Evolutionary conservation across 2,888 invertebrate species (phyloP).

Genomic region (Troglohyphantes excavatus): DNA sequence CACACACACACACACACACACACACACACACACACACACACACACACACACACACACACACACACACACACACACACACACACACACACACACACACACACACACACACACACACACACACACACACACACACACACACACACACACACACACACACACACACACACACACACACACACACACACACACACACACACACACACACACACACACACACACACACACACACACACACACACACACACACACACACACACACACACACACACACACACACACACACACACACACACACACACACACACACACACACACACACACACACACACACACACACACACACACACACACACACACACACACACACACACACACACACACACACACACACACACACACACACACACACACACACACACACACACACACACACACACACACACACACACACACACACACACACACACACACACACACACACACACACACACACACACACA

Average conservation of each 20-base stretch:
- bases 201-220: slow-evolving; percentile 2
- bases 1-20: too few species aligned
- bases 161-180: too few species aligned
- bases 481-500: slow-evolving; percentile 2
- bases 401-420: slow-evolving; percentile 2
- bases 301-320: slow-evolving; percentile 2
- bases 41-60: too few species aligned
- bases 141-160: too few species aligned
- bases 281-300: slow-evolving; percentile 2
- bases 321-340: slow-evolving; percentile 2
- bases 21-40: too few species aligned
- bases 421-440: slow-evolving; percentile 2
- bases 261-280: slow-evolving; percentile 2
- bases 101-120: too few species aligned
- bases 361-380: slow-evolving; percentile 2
- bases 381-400: slow-evolving; percentile 2
- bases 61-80: too few species aligned
- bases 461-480: slow-evolving; percentile 2
- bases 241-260: not conserved
- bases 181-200: too few species aligned
- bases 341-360: slow-evolving; percentile 2
- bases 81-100: too few species aligned
- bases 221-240: not conserved
- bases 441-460: slow-evolving; percentile 2
- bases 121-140: too few species aligned